phyloP scores from a whole-genome alignment of 1,140 invertebrate species.

The Physella acuta region DNA sequence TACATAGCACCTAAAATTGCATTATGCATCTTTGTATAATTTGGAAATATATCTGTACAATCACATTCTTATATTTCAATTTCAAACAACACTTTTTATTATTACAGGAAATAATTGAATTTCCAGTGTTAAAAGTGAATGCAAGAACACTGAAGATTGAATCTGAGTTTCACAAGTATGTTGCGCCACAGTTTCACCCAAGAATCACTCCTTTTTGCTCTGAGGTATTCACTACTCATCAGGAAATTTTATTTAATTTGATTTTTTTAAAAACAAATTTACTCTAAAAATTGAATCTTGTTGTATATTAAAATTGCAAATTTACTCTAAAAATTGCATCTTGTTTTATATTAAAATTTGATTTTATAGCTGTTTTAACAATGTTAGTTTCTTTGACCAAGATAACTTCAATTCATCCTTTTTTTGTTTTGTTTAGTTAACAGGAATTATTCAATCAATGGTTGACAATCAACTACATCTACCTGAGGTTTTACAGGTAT shows the following conservation, averaged over 20 bases:
- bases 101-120: slow-evolving; percentile 71
- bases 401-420: too few relatives aligned
- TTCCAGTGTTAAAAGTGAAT: slow-evolving; percentile 68
- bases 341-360: not conserved
- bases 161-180: slow-evolving; percentile 67
- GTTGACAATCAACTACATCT: slow-evolving; percentile 58
- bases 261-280: not conserved
- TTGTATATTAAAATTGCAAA: not conserved
- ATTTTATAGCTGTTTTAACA: not conserved
- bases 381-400: too few relatives aligned
- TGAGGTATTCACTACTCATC: too few relatives aligned
- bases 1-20: too few relatives aligned
- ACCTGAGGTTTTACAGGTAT: slow-evolving; percentile 51
- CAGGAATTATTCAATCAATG: slow-evolving; percentile 62
- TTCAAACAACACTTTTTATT: slow-evolving; percentile 30
- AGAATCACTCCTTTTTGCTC: slow-evolving; percentile 66
- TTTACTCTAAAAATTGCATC: not conserved
- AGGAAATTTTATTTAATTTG: too few relatives aligned
- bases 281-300: not conserved
- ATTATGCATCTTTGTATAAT: too few relatives aligned
- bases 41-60: too few relatives aligned
- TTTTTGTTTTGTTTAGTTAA: slow-evolving; percentile 44
- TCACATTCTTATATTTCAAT: not conserved
- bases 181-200: slow-evolving; percentile 64
- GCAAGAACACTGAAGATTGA: slow-evolving; percentile 63